These are phyloP conservation scores for Perca flavescens DNA, from an alignment of 2,113 vertebrate species.

Conservation along the genomic window DNA sequence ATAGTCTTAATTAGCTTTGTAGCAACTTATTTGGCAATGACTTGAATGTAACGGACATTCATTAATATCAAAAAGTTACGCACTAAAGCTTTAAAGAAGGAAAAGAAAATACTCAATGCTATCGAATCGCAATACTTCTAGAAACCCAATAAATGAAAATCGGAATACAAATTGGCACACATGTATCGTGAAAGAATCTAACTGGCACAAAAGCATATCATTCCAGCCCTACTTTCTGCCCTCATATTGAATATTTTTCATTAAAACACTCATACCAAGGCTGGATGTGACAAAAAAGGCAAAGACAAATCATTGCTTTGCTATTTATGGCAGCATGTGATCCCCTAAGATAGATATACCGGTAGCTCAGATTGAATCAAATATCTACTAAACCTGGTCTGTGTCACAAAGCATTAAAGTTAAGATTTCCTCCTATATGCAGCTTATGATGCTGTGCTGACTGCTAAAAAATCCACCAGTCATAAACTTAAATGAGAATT, in stretches of 20 bases:
- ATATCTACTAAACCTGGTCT: conserved; percentile 19
- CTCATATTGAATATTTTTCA: conserved; percentile 2
- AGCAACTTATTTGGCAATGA: too few species aligned
- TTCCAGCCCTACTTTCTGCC: background rate
- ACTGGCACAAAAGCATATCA: too few species aligned
- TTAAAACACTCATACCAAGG: background rate
- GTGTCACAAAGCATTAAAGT: conserved; percentile 20
- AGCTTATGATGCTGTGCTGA: background rate
- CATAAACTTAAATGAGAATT: conserved; percentile 6
- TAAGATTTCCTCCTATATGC: background rate
- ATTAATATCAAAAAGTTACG: too few species aligned
- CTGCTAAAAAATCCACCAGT: background rate
- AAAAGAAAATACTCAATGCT: too few species aligned
- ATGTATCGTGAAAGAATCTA: too few species aligned
- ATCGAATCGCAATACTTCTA: too few species aligned
- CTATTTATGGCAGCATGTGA: background rate
- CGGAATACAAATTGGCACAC: too few species aligned
- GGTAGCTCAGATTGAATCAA: conserved; percentile 12
- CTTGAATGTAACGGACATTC: too few species aligned
- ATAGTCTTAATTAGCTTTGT: too few species aligned
- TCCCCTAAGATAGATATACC: background rate
- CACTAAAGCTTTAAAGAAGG: too few species aligned
- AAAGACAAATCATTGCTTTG: background rate
- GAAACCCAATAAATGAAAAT: too few species aligned
- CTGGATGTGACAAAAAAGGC: background rate